phyloP scores from a whole-genome alignment of 1,140 invertebrate species.

The Drosophila malerkotliana region DNA sequence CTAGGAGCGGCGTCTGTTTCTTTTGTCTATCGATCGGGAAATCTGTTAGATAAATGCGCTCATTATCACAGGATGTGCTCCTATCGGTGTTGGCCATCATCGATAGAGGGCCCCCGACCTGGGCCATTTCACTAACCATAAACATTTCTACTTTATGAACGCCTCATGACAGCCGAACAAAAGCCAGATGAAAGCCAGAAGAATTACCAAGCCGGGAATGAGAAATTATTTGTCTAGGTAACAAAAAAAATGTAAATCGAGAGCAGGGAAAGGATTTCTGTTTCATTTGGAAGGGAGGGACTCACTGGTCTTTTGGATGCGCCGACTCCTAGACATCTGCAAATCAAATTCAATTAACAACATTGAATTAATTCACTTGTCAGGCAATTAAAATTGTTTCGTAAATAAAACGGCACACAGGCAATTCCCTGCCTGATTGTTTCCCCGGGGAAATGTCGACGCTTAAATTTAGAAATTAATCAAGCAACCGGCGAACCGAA shows the following conservation, averaged over 20 bases:
- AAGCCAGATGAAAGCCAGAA: constrained; percentile 35
- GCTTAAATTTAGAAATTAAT: constrained; percentile 82
- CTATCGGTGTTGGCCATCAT: constrained; percentile 74
- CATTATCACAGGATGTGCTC: constrained; percentile 82
- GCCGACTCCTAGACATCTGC: constrained; percentile 50
- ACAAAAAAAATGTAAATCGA: constrained; percentile 55
- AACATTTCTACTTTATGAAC: constrained; percentile 74
- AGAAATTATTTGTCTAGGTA: constrained; percentile 48
- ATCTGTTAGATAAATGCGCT: constrained; percentile 77
- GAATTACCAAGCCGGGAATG: constrained; percentile 12
- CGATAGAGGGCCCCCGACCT: constrained; percentile 51
- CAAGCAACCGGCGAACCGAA: constrained; percentile 64
- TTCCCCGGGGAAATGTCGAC: constrained; percentile 65
- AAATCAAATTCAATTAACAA: constrained; percentile 83
- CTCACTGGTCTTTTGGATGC: constrained; percentile 43
- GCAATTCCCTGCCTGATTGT: constrained; percentile 23
- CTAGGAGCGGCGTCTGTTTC: constrained; percentile 39
- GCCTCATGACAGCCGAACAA: constrained; percentile 68
- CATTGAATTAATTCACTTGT: constrained; percentile 83
- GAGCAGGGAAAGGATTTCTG: constrained; percentile 37
- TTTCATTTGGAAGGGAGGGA: background rate
- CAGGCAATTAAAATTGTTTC: constrained; percentile 82
- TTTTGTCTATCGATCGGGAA: constrained; percentile 42
- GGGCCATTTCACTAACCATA: constrained; percentile 36
- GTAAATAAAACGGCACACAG: constrained; percentile 29